Percentiles rank a stretch among this genome's conserved stretches.
Evolutionary conservation across 1,140 invertebrate genomes (phyloP).

Genomic region (Aphaenogaster rudis): DNA sequence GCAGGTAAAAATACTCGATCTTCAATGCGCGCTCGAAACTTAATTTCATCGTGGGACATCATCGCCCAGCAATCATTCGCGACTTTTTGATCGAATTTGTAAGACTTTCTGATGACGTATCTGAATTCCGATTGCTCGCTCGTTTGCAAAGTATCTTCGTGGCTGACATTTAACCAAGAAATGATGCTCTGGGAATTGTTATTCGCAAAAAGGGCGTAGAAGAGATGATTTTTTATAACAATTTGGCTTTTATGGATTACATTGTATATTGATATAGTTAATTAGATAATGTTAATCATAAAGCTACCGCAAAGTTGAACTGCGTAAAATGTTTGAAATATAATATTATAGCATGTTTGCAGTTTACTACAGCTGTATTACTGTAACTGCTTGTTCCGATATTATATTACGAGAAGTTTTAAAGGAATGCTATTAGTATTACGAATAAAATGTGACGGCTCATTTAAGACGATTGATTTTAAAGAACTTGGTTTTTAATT

Average conservation of each 20-base stretch:
- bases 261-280: conserved; percentile 5
- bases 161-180: not conserved
- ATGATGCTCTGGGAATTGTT: not conserved
- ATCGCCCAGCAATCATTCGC: not conserved
- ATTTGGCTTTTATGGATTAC: not conserved
- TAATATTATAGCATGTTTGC: not conserved
- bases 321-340: not conserved
- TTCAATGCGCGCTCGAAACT: not conserved
- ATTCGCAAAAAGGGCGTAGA: not conserved
- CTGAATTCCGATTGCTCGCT: not conserved
- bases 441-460: not conserved
- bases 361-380: not conserved
- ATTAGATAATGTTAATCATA: conserved; percentile 43
- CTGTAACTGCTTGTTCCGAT: not conserved
- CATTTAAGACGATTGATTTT: not conserved
- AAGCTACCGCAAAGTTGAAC: not conserved
- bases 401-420: not conserved
- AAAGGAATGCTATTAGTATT: not conserved
- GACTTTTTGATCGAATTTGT: conserved; percentile 34
- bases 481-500: not conserved
- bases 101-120: conserved; percentile 8
- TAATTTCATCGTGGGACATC: not conserved
- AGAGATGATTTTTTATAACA: not conserved
- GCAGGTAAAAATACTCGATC: not conserved
- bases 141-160: not conserved